Percentiles rank a stretch among this genome's conserved stretches.
These are phyloP conservation scores for Cerastis leucographa DNA, from an alignment of 2,888 invertebrate species.

Conservation along the genomic window DNA sequence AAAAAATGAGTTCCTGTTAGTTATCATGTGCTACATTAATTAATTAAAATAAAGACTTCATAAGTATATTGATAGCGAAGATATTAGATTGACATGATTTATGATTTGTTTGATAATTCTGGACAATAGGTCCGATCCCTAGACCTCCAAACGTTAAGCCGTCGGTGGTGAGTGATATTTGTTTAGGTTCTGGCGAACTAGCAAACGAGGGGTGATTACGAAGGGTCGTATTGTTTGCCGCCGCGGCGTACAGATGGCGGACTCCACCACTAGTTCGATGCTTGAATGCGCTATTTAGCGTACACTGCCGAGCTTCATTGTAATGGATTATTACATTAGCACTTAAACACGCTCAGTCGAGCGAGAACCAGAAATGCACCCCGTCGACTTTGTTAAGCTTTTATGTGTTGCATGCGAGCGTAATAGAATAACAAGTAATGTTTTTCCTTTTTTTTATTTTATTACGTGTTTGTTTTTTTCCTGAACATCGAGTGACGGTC, in stretches of 20 bases:
- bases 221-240: conserved; percentile 87
- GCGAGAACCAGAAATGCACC: conserved; percentile 85
- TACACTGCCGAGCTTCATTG: conserved; percentile 88
- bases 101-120: conserved; percentile 67
- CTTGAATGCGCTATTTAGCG: conserved; percentile 90
- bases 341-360: conserved; percentile 89
- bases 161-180: conserved; percentile 82
- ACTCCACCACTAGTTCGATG: conserved; percentile 79
- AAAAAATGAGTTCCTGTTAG: conserved; percentile 8
- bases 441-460: conserved; percentile 77
- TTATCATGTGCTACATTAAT: conserved; percentile 5
- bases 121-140: conserved; percentile 70
- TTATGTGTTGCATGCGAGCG: conserved; percentile 78
- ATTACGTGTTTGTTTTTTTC: conserved; percentile 74
- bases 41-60: background rate
- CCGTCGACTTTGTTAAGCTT: conserved; percentile 83
- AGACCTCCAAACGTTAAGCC: conserved; percentile 75
- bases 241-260: conserved; percentile 88
- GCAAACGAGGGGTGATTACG: conserved; percentile 84
- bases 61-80: conserved; percentile 14
- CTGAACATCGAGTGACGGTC: conserved; percentile 71
- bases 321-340: conserved; percentile 91
- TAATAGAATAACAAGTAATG: conserved; percentile 83
- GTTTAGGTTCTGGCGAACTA: conserved; percentile 87
- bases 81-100: conserved; percentile 46